Conservation (phyloP, 2,113 vertebrate species). For the Petaurus breviceps region DNA sequence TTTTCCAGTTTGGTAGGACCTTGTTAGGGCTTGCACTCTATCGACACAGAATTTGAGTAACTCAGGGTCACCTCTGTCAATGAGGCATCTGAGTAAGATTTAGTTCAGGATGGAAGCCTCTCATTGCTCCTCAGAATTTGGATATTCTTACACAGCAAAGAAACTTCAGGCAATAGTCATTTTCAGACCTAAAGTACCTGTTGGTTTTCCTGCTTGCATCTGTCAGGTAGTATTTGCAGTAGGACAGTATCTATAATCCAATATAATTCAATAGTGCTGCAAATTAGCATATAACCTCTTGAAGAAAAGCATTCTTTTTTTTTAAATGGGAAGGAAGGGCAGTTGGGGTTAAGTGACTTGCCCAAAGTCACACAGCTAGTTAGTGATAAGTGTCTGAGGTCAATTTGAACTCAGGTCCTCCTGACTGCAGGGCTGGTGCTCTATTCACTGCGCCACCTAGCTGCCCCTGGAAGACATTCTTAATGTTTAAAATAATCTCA, state of each 20-base stretch:
- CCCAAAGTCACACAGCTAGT: too few relatives aligned
- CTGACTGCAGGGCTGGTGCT: too few relatives aligned
- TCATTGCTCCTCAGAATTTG: neutral
- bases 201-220: neutral
- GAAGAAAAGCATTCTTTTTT: neutral
- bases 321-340: too few relatives aligned
- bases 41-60: neutral
- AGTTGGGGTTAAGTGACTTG: too few relatives aligned
- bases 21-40: neutral
- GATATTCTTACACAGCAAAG: neutral
- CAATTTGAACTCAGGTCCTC: too few relatives aligned
- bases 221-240: neutral
- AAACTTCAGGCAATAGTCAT: fast-evolving
- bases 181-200: neutral
- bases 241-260: neutral
- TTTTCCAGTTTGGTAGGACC: neutral
- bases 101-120: neutral
- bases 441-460: too few relatives aligned
- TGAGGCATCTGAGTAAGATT: neutral
- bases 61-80: neutral
- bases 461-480: neutral
- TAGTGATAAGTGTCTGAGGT: too few relatives aligned
- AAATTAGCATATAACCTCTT: neutral
- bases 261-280: neutral
- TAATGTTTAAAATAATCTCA: neutral